Conservation (phyloP, 2,797 vertebrate species). For the Lagorchestes hirsutus region DNA sequence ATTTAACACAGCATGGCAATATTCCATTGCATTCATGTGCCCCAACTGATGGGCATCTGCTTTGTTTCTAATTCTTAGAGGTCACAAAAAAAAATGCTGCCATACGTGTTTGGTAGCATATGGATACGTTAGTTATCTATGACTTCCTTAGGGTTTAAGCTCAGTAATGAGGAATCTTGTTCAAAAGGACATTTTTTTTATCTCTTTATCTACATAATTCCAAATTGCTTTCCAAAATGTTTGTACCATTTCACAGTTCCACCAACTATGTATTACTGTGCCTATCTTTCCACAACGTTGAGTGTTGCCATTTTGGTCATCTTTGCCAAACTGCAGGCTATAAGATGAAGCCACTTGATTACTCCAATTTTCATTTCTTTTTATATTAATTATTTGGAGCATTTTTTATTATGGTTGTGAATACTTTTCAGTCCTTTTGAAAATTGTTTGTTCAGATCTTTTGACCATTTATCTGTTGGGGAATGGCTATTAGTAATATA, state of each 20-base stretch:
- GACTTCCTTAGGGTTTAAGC: neutral
- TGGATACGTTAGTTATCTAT: neutral
- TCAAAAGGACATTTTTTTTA: neutral
- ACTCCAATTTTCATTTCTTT: neutral
- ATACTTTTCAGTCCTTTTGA: neutral
- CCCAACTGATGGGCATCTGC: neutral
- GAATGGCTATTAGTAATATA: neutral
- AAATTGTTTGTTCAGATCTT: neutral
- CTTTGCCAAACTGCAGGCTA: neutral
- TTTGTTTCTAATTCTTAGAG: neutral
- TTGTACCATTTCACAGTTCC: neutral
- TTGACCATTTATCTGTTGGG: neutral
- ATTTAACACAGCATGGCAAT: neutral
- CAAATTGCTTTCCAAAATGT: neutral
- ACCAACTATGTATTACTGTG: neutral
- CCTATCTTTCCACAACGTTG: neutral
- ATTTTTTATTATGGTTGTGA: neutral
- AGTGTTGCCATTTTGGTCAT: neutral
- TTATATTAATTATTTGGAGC: neutral
- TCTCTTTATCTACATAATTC: neutral
- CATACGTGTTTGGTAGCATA: neutral
- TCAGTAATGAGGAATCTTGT: neutral
- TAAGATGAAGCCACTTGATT: neutral
- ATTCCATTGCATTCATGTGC: neutral
- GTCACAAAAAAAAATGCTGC: neutral